Base-by-base conservation (phyloP, 2,113 vertebrate species). In the Pterocles gutturalis region DNA sequence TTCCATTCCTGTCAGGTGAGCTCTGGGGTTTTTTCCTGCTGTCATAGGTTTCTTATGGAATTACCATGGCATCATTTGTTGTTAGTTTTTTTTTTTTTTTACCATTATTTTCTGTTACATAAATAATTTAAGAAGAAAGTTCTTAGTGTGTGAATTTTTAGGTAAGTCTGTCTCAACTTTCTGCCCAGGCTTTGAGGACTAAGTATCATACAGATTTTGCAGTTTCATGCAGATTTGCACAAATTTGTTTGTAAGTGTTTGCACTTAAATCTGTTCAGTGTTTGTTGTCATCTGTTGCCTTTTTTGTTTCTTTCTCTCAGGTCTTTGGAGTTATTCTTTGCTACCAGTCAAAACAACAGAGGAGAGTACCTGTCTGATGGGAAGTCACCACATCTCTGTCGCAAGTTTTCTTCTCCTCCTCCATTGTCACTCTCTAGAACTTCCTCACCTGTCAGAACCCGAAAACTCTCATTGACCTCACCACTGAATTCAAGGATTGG, bases 241-340 rank as follows among this genome's bases (percentile, higher is more conserved):
- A 67, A 16, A 58, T 33, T 18, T 10, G 16, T 76, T 82, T 61
- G 34, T 75, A 18, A 53, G 41, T 4, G 1, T 89, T 79, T 89
- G 58, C n/a, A 16, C 22, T 53, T 53, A 41, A 55, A 66, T 53
- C 12, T 29, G 5, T 71, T 83, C 41, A 4, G 34, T 3, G 4
- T 77, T 80, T 71, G 9, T 46, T 61, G 66, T 29, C 2, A 15
- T 28, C 31, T 43, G 11, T 83, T 76, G 43, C 14, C 36, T 31
- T 79, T 49, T 76, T 45, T 46, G 9, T 91, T 91, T 77, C 29
- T 91, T 73, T 5, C 54, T 84, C 58, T 43, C 65, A 99, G 99
- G 97, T 99, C 99, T n/a, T 94, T 99, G 98, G 99, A 99, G 96
- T 92, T 99, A 70, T 99, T 99, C 98, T 99, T 99, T 93, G 99